phyloP scores from a whole-genome alignment of 2,113 vertebrate genomes.

The Haemorhous mexicanus region DNA sequence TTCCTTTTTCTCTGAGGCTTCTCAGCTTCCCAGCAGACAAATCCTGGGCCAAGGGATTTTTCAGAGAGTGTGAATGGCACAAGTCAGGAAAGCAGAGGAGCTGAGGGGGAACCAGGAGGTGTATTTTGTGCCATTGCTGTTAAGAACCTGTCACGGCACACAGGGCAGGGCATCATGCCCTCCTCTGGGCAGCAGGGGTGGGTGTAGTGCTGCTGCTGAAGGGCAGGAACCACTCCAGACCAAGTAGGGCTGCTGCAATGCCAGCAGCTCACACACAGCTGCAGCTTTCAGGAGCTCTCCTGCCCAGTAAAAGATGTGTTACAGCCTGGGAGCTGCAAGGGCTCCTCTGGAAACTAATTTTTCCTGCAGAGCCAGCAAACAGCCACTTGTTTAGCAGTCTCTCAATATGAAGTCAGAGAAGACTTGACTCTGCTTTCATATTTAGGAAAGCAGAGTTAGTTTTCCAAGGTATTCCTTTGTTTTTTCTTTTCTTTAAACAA shows the following conservation, averaged over 20 bases:
- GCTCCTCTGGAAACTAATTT: neutral
- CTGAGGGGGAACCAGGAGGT: neutral
- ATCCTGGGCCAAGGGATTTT: too few relatives aligned
- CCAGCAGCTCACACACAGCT: neutral
- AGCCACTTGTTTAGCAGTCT: neutral
- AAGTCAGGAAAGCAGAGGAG: neutral
- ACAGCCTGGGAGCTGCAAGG: neutral
- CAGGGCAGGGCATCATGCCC: neutral
- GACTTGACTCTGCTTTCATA: neutral
- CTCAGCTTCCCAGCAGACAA: too few relatives aligned
- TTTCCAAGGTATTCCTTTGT: neutral
- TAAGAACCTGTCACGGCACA: neutral
- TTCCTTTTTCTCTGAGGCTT: too few relatives aligned
- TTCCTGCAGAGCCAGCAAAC: neutral
- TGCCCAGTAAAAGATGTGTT: neutral
- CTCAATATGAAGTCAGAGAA: neutral
- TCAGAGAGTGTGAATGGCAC: too few relatives aligned
- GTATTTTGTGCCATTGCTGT: neutral
- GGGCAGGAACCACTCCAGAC: neutral
- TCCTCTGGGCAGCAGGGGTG: neutral
- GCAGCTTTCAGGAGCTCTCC: neutral
- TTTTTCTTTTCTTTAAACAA: neutral
- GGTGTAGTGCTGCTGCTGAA: neutral
- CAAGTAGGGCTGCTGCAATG: neutral
- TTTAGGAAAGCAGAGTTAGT: neutral